Conservation (phyloP, 1,140 invertebrate species). For the Cotesia typhae region DNA sequence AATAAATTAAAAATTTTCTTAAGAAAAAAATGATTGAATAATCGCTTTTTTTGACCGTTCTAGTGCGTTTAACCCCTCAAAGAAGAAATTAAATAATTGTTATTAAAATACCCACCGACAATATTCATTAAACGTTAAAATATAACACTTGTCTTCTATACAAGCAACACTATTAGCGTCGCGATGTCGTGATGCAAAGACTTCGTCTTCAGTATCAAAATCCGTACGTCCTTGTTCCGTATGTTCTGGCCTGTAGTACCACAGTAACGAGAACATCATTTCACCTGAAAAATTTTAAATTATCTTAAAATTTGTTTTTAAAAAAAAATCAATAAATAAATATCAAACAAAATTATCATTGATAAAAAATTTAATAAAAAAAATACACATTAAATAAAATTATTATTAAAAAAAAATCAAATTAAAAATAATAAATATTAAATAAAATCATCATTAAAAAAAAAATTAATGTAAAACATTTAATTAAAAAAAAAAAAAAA, state of each 20-base stretch:
- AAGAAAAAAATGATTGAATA: no score
- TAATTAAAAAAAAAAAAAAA: conserved; percentile 9
- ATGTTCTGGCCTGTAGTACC: conserved; percentile 98
- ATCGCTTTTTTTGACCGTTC: no score
- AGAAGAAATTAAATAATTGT: not conserved
- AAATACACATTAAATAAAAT: not conserved
- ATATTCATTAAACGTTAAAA: conserved; percentile 96
- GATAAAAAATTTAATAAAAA: conserved; percentile 1
- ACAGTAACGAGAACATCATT: conserved; percentile 96
- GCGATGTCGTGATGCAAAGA: conserved; percentile 93
- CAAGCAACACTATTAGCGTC: conserved; percentile 96
- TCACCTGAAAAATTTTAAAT: conserved; percentile 73
- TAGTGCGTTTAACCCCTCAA: no score
- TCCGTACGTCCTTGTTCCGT: conserved; percentile 85
- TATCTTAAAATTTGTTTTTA: not conserved
- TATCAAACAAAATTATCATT: conserved; percentile 72
- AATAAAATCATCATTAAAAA: no score
- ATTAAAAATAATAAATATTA: conserved; percentile 30
- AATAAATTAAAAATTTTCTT: no score
- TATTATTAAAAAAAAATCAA: conserved; percentile 31
- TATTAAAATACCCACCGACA: conserved; percentile 77
- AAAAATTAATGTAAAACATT: conserved; percentile 3
- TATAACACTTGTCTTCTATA: conserved; percentile 98
- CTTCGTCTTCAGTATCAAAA: conserved; percentile 85
- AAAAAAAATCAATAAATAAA: conserved; percentile 8